phyloP scores from a whole-genome alignment of 2,797 vertebrate species.

The Anabas testudineus region DNA sequence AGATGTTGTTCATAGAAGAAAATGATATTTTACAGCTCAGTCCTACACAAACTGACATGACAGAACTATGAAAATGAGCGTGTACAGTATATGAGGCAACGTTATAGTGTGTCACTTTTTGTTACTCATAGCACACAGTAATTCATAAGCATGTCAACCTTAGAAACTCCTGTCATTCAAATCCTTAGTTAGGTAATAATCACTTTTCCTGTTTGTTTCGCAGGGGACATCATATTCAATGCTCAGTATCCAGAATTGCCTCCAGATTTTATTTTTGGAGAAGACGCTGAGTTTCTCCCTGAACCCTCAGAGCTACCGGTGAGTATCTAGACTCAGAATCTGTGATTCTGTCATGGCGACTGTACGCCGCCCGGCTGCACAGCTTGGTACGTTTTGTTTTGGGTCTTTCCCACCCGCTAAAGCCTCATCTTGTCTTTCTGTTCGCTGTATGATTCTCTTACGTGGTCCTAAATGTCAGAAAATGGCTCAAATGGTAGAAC shows the following conservation, averaged over 20 bases:
- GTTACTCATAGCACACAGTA: not conserved
- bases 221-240: slow-evolving; percentile 99
- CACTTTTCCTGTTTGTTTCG: slow-evolving; percentile 8
- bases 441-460: not conserved
- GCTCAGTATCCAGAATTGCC: slow-evolving; percentile 95
- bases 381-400: no score
- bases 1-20: not conserved
- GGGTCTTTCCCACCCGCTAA: not conserved
- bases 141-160: not conserved
- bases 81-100: no score
- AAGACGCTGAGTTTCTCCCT: slow-evolving; percentile 97
- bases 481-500: slow-evolving; percentile 24
- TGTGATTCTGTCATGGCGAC: no score
- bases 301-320: slow-evolving; percentile 94
- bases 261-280: slow-evolving; percentile 99
- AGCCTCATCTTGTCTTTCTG: not conserved
- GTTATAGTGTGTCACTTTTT: no score
- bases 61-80: not conserved
- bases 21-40: no score
- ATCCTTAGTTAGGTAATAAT: slow-evolving; percentile 17
- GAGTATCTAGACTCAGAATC: slow-evolving; percentile 72
- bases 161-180: slow-evolving; percentile 11
- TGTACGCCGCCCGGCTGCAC: no score
- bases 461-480: slow-evolving; percentile 32
- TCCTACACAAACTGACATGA: no score